Conservation (phyloP, 2,797 vertebrate species). For the Poecilia gillii region DNA sequence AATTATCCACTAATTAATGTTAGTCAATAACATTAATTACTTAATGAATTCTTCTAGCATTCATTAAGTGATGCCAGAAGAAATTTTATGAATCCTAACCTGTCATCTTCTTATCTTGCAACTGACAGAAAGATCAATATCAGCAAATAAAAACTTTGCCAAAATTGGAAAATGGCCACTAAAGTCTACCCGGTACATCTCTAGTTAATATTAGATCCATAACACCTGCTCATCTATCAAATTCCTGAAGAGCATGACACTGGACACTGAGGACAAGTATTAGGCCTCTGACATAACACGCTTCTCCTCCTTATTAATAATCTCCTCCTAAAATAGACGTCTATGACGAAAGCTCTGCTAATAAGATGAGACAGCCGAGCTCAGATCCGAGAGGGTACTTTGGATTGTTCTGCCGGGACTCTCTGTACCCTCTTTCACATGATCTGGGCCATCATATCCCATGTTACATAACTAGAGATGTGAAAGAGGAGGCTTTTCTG, state of each 20-base stretch:
- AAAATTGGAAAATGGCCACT: background rate
- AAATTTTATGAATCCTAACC: background rate
- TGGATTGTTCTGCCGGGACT: conserved; percentile 32
- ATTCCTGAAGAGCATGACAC: conserved; percentile 36
- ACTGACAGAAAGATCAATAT: background rate
- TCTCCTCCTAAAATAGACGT: conserved; percentile 59
- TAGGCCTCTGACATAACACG: conserved; percentile 55
- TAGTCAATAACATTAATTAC: background rate
- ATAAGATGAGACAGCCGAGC: conserved; percentile 55
- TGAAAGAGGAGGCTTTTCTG: conserved; percentile 12
- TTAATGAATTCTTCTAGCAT: too few relatives aligned
- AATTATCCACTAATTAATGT: background rate
- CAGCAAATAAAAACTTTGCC: background rate
- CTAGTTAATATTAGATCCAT: background rate
- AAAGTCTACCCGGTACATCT: background rate
- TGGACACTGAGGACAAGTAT: conserved; percentile 24
- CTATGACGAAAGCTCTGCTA: conserved; percentile 35
- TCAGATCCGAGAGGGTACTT: conserved; percentile 29
- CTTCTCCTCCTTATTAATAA: conserved; percentile 55
- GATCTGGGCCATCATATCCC: conserved; percentile 15
- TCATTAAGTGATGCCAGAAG: background rate
- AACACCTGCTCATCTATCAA: conserved; percentile 10
- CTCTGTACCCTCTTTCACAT: conserved; percentile 14
- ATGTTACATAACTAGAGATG: conserved; percentile 42
- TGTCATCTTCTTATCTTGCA: background rate